Conservation (phyloP, 2,113 vertebrate genomes). For the Hiodon tergisus region DNA sequence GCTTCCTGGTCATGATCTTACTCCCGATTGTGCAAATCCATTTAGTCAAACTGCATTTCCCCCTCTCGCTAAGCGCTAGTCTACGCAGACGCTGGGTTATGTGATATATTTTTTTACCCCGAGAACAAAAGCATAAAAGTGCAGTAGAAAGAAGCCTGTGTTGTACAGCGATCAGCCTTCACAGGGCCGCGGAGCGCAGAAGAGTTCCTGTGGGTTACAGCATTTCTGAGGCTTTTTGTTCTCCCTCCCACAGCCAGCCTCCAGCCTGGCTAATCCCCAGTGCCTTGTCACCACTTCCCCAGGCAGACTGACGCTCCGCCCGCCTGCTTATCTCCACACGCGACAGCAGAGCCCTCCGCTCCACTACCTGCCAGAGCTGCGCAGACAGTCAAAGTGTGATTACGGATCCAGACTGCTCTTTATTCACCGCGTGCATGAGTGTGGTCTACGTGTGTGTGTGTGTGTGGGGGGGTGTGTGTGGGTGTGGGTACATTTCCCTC, state of each 20-base stretch:
- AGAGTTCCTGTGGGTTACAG: conserved; percentile 26
- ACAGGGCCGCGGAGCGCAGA: not conserved
- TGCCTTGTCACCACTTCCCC: conserved; percentile 7
- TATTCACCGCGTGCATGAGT: not conserved
- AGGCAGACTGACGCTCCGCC: not conserved
- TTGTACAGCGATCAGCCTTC: too few species aligned
- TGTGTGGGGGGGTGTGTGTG: not conserved
- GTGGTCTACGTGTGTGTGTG: not conserved
- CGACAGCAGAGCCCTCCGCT: not conserved
- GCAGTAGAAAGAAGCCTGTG: not conserved
- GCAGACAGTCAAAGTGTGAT: not conserved
- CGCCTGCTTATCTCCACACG: conserved; percentile 14
- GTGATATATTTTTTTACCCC: not conserved
- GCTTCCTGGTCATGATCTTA: conserved; percentile 28
- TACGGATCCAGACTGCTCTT: not conserved
- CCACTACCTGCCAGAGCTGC: not conserved
- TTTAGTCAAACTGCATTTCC: conserved; percentile 24
- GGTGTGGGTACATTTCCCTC: not conserved
- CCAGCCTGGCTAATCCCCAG: conserved; percentile 40
- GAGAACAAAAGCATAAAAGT: not conserved
- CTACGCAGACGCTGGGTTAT: not conserved
- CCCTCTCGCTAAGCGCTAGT: not conserved
- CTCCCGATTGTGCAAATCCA: conserved; percentile 28
- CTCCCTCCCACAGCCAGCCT: conserved; percentile 35
- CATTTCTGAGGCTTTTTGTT: conserved; percentile 40